A percentile compares a stretch with the other conserved stretches of the same genome.
Conservation (phyloP, 2,888 invertebrate species). For the Meganola albula region DNA sequence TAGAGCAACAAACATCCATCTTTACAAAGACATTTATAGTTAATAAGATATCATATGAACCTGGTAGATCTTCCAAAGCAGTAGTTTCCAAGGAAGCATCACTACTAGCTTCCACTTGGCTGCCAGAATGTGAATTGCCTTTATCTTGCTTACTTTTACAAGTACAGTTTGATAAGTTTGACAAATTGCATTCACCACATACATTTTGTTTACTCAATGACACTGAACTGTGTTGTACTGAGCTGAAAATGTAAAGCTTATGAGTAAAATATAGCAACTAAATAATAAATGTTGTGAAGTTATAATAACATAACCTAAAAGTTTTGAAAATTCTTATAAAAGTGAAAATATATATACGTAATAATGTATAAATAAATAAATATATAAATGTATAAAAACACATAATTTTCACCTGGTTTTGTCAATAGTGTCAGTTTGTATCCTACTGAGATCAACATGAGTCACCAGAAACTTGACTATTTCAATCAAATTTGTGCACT, state of each 20-base stretch:
- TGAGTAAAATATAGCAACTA: not conserved
- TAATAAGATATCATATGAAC: constrained; percentile 29
- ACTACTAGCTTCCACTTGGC: constrained; percentile 27
- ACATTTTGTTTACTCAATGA: constrained; percentile 18
- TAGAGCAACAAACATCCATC: no score
- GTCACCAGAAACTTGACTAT: constrained; percentile 55
- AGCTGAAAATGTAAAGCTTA: no score
- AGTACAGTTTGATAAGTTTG: constrained; percentile 36
- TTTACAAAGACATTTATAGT: not conserved
- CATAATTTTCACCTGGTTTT: constrained; percentile 37
- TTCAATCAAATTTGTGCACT: constrained; percentile 59
- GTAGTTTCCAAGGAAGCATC: constrained; percentile 58
- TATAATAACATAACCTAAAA: constrained; percentile 12
- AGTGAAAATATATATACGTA: not conserved
- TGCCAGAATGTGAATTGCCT: constrained; percentile 17
- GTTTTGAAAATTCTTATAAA: not conserved
- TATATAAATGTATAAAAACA: not conserved
- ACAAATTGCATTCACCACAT: constrained; percentile 46
- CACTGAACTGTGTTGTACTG: constrained; percentile 26
- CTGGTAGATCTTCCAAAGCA: constrained; percentile 60
- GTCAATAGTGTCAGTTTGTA: constrained; percentile 37
- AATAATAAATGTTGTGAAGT: not conserved
- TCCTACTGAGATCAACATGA: constrained; percentile 51
- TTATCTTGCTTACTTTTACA: constrained; percentile 34
- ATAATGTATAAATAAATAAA: not conserved